A percentile compares a stretch with the other conserved stretches of the same genome.
Conservation (phyloP, 2,113 vertebrate genomes). For the Hypomesus transpacificus region DNA sequence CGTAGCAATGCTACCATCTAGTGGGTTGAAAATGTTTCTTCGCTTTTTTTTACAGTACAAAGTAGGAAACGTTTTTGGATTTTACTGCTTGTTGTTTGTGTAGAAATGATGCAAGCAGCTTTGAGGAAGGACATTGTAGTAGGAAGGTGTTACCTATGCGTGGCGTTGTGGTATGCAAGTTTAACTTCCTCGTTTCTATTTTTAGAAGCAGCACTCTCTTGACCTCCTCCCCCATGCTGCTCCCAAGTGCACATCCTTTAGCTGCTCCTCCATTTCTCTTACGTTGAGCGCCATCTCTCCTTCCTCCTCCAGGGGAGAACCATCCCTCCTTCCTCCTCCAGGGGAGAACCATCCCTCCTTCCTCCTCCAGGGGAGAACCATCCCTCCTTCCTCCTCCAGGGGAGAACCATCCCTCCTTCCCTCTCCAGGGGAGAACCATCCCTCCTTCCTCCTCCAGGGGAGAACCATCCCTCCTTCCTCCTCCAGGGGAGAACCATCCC, state of each 20-base stretch:
- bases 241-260: no score
- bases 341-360: not conserved
- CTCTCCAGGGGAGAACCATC: not conserved
- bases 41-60: no score
- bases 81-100: no score
- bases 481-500: no score
- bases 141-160: no score
- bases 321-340: not conserved
- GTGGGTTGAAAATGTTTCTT: not conserved
- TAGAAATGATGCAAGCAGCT: no score
- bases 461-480: not conserved
- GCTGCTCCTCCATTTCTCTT: no score
- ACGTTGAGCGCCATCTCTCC: not conserved
- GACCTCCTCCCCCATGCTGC: not conserved
- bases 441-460: not conserved
- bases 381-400: no score
- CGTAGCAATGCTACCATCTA: conserved; percentile 29
- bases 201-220: not conserved
- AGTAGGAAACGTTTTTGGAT: no score
- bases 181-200: conserved; percentile 1
- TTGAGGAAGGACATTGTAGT: no score
- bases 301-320: no score
- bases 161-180: not conserved
- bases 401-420: not conserved
- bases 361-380: not conserved